These are phyloP conservation scores for mouse (Mus musculus) DNA, from an alignment of 2,113 vertebrate genomes.

Conservation along the genomic window GRCm39 chr16:68972501-68973000, in stretches of 20 bases:
- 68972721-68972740: neutral
- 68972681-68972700: neutral
- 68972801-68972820: neutral
- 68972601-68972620: neutral
- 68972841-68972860: neutral
- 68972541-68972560: neutral
- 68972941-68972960: neutral
- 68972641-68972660: neutral
- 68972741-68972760: neutral
- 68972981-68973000: neutral
- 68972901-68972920: neutral
- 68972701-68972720: neutral
- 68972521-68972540: too few relatives aligned
- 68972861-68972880: neutral
- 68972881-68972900: neutral
- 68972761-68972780: neutral
- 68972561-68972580: neutral
- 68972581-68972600: neutral
- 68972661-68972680: neutral
- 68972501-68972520: neutral
- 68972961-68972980: neutral
- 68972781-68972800: neutral
- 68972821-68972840: neutral
- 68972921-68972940: neutral
- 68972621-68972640: slow-evolving; percentile 34